These are phyloP conservation scores for Xanthia icteritia DNA, from an alignment of 2,888 invertebrate genomes.

Conservation along the genomic window DNA sequence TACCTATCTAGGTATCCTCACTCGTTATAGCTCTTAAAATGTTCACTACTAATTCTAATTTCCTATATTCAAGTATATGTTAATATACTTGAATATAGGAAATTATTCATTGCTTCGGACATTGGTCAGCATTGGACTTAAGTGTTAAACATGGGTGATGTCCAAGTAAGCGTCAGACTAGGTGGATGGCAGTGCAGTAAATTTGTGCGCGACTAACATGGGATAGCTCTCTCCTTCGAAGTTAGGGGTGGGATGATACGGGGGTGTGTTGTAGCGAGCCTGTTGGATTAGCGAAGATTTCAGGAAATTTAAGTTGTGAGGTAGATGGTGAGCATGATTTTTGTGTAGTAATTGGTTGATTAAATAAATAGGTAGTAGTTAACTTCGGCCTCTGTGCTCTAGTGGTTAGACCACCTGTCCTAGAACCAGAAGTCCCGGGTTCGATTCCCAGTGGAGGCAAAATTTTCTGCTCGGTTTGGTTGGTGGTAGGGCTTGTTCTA, in stretches of 20 bases:
- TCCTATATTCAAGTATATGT: neutral
- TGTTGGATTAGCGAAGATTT: neutral
- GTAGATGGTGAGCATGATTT: no score
- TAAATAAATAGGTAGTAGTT: no score
- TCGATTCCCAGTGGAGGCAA: no score
- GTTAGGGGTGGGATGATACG: slow-evolving; percentile 60
- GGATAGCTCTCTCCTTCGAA: slow-evolving; percentile 74
- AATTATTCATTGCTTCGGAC: slow-evolving; percentile 9
- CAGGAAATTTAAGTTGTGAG: no score
- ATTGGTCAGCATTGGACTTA: slow-evolving; percentile 19
- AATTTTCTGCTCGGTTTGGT: no score
- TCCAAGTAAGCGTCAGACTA: slow-evolving; percentile 44
- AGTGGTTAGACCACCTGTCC: no score
- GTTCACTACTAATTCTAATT: neutral
- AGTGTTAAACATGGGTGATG: slow-evolving; percentile 32
- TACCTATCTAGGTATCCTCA: no score
- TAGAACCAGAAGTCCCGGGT: no score
- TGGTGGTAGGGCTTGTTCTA: no score
- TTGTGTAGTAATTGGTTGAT: no score
- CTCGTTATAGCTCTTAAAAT: neutral
- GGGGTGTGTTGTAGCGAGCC: slow-evolving; percentile 18
- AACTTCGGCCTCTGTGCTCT: no score
- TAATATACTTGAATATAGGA: no score
- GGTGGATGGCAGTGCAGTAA: slow-evolving; percentile 68
- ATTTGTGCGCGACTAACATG: slow-evolving; percentile 72